phyloP scores from a whole-genome alignment of 2,797 vertebrate genomes.

The Channallabes apus region DNA sequence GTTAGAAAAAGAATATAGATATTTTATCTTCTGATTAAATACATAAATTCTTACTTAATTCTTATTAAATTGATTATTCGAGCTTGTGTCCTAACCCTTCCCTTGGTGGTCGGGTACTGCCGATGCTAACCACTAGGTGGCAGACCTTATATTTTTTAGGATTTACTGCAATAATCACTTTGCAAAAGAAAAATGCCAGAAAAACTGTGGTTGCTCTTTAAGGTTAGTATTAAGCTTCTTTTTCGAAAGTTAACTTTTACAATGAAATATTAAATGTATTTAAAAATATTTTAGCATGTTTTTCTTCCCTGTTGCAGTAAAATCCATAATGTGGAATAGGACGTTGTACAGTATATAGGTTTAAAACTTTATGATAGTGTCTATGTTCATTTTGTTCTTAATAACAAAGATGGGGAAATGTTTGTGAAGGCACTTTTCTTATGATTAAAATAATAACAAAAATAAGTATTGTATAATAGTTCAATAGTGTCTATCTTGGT shows the following conservation, averaged over 20 bases:
- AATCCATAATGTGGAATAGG: not conserved
- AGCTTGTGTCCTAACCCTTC: not conserved
- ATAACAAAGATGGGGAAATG: not conserved
- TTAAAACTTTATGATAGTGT: not conserved
- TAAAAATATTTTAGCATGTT: not conserved
- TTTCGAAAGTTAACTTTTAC: not conserved
- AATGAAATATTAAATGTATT: not conserved
- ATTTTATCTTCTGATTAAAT: not conserved
- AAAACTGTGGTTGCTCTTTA: not conserved
- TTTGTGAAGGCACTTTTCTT: not conserved
- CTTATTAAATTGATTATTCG: not conserved
- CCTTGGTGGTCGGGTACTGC: not conserved
- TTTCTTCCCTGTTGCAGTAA: not conserved
- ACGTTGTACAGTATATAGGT: too few relatives aligned
- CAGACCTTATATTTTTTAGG: not conserved
- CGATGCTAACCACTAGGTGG: conserved; percentile 31
- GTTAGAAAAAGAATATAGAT: not conserved
- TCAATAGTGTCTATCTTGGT: not conserved
- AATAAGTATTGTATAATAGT: not conserved
- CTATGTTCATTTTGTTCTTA: not conserved
- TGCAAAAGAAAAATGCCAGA: not conserved
- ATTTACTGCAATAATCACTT: not conserved
- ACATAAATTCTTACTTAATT: too few relatives aligned
- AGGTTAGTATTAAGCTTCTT: not conserved
- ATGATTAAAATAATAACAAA: too few relatives aligned